Percentiles rank a stretch among this genome's conserved stretches.
Evolutionary conservation across 2,888 invertebrate species (phyloP).

Genomic region (Nymphalis c-album): DNA sequence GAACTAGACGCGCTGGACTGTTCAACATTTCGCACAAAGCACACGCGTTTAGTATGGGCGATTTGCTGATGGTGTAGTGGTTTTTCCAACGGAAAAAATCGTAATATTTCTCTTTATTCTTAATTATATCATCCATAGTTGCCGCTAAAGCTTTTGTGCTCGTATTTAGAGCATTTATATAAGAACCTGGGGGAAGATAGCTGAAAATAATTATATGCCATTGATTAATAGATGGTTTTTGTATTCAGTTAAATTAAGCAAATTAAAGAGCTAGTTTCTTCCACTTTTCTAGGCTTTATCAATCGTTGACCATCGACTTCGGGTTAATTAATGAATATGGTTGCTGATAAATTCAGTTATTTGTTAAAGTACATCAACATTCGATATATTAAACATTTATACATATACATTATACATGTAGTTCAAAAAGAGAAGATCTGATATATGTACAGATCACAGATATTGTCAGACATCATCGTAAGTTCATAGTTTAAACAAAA

Average conservation of each 20-base stretch:
- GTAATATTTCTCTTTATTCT: slow-evolving; percentile 49
- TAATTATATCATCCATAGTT: slow-evolving; percentile 51
- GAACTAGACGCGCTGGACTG: slow-evolving; percentile 48
- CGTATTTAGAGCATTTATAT: slow-evolving; percentile 49
- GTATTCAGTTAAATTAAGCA: not conserved
- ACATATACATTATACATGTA: no score
- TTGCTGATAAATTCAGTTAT: not conserved
- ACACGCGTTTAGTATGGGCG: slow-evolving; percentile 53
- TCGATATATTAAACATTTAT: no score
- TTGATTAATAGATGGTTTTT: not conserved
- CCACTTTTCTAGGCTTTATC: no score
- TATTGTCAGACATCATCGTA: no score
- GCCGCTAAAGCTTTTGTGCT: slow-evolving; percentile 50
- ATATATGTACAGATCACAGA: no score
- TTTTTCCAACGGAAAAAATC: slow-evolving; percentile 63
- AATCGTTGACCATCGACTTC: no score
- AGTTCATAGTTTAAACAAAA: no score
- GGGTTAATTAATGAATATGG: no score
- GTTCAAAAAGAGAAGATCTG: no score
- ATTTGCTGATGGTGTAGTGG: slow-evolving; percentile 52
- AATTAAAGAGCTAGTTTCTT: no score
- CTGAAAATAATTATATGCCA: slow-evolving; percentile 44
- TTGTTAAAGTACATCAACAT: no score
- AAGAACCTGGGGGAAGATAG: slow-evolving; percentile 57
- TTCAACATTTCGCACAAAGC: slow-evolving; percentile 55